phyloP scores from a whole-genome alignment of 2,888 invertebrate species.

The Cynaeus angustus region DNA sequence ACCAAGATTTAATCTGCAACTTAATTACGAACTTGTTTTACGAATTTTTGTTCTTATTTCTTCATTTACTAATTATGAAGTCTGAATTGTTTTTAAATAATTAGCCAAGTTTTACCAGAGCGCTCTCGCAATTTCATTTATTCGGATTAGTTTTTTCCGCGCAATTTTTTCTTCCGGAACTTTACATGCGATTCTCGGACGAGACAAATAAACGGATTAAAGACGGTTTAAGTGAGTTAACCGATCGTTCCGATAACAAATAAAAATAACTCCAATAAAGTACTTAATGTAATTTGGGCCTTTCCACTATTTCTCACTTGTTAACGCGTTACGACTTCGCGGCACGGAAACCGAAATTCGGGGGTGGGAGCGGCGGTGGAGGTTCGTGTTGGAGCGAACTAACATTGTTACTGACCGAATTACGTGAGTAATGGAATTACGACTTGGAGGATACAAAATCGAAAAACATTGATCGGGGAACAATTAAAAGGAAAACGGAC shows the following conservation, averaged over 20 bases:
- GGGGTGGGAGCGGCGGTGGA: constrained; percentile 3
- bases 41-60: constrained; percentile 64
- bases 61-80: constrained; percentile 64
- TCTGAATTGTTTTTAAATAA: constrained; percentile 66
- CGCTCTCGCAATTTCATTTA: constrained; percentile 26
- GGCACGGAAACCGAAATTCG: constrained; percentile 41
- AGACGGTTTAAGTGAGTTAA: constrained; percentile 45
- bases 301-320: constrained; percentile 50
- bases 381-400: constrained; percentile 39
- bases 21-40: constrained; percentile 67
- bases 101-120: constrained; percentile 59
- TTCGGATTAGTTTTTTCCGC: constrained; percentile 17
- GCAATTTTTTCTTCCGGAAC: constrained; percentile 14
- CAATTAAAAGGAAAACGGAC: background rate
- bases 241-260: constrained; percentile 62
- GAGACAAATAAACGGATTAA: constrained; percentile 47
- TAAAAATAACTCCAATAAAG: constrained; percentile 64
- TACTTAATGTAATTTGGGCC: constrained; percentile 58
- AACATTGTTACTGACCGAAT: constrained; percentile 57
- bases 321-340: constrained; percentile 48
- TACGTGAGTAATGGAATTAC: constrained; percentile 56
- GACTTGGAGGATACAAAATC: constrained; percentile 18
- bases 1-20: constrained; percentile 67
- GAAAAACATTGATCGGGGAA: constrained; percentile 9
- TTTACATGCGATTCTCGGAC: constrained; percentile 33